Evolutionary conservation across 2,113 vertebrate genomes (phyloP).

Genomic region (Balaeniceps rex): DNA sequence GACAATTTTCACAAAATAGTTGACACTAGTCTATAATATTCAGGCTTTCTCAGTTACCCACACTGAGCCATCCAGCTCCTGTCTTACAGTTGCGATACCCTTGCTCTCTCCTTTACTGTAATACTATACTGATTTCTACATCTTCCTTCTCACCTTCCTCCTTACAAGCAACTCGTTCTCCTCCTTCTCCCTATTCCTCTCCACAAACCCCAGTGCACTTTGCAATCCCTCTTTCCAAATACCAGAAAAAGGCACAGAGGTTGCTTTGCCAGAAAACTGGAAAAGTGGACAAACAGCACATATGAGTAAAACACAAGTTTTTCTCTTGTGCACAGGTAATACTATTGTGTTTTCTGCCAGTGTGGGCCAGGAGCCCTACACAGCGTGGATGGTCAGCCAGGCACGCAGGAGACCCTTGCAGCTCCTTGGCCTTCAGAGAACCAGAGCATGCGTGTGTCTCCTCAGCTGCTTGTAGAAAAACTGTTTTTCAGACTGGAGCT

Average conservation of each 20-base stretch:
- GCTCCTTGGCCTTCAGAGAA: not conserved
- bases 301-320: not conserved
- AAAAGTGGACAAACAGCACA: not conserved
- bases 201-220: not conserved
- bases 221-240: not conserved
- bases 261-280: not conserved
- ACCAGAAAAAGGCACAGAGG: not conserved
- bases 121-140: not conserved
- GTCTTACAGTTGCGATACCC: not conserved
- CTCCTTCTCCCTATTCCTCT: not conserved
- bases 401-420: not conserved
- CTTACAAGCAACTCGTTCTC: not conserved
- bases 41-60: not conserved
- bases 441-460: rapidly evolving
- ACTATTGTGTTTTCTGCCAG: not conserved
- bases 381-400: not conserved
- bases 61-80: not conserved
- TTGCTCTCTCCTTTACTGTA: not conserved
- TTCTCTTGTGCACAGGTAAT: not conserved
- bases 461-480: not conserved
- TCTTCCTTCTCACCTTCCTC: not conserved
- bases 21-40: not conserved
- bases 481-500: not conserved
- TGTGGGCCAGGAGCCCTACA: not conserved
- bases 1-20: not conserved